Evolutionary conservation across 2,888 invertebrate genomes (phyloP).

Genomic region (Pammene aurita): DNA sequence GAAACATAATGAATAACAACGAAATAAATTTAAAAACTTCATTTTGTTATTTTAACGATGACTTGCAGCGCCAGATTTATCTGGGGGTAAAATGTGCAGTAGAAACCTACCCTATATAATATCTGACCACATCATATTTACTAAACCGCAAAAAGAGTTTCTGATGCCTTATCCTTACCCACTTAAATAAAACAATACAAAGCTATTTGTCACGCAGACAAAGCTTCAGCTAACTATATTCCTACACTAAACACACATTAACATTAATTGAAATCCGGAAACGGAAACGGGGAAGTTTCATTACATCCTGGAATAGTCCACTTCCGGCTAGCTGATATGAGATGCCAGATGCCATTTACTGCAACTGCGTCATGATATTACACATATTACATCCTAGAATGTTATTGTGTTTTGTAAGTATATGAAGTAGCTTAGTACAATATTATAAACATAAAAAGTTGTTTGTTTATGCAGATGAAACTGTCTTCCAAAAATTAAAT

Average conservation of each 20-base stretch:
- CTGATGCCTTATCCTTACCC: background rate
- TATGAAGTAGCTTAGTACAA: background rate
- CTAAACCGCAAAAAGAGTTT: background rate
- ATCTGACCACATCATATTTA: too few species aligned
- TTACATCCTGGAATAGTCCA: constrained; percentile 33
- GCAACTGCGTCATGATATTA: constrained; percentile 5
- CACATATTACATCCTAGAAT: too few species aligned
- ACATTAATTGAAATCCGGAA: constrained; percentile 12
- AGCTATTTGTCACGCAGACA: constrained; percentile 11
- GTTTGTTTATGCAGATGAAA: too few species aligned
- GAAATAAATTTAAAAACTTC: too few species aligned
- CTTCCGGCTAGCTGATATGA: constrained; percentile 24
- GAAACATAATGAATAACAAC: too few species aligned
- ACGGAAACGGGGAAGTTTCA: constrained; percentile 35
- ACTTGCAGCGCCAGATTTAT: too few species aligned
- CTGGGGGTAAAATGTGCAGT: too few species aligned
- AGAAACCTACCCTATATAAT: too few species aligned
- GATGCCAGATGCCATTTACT: constrained; percentile 24
- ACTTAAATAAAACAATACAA: background rate
- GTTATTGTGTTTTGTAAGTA: background rate
- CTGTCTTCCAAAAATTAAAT: too few species aligned
- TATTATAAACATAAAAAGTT: too few species aligned
- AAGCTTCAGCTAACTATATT: constrained; percentile 5
- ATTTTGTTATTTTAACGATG: too few species aligned
- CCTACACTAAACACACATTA: constrained; percentile 8